These are phyloP conservation scores for Pogonognathellus flavescens DNA, from an alignment of 1,140 invertebrate species.

Conservation along the genomic window DNA sequence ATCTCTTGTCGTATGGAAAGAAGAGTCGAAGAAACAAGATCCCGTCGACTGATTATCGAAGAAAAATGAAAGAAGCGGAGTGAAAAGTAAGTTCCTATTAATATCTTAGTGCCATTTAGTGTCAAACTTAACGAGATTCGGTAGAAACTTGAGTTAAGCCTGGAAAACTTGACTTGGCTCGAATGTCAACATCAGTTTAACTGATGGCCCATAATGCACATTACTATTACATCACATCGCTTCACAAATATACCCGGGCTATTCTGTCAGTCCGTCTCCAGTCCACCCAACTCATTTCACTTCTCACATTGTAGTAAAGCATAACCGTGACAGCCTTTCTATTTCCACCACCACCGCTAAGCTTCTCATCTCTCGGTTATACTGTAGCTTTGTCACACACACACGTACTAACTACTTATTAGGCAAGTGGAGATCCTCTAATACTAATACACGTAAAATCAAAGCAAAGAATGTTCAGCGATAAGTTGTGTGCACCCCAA, in stretches of 20 bases:
- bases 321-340: neutral
- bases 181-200: slow-evolving; percentile 53
- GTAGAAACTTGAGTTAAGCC: slow-evolving; percentile 33
- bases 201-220: slow-evolving; percentile 52
- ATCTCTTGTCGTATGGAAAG: slow-evolving; percentile 16
- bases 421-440: too few species aligned
- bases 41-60: slow-evolving; percentile 42
- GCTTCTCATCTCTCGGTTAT: too few species aligned
- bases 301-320: neutral
- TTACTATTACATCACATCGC: slow-evolving; percentile 29
- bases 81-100: slow-evolving; percentile 61
- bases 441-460: too few species aligned
- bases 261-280: slow-evolving; percentile 12
- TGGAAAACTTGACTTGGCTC: slow-evolving; percentile 2
- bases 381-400: too few species aligned
- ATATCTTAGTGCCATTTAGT: slow-evolving; percentile 56
- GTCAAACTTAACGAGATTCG: slow-evolving; percentile 57
- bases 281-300: neutral
- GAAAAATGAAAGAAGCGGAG: slow-evolving; percentile 51
- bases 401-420: too few species aligned
- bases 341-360: too few species aligned
- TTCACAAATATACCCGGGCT: slow-evolving; percentile 6
- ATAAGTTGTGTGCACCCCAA: too few species aligned
- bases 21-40: slow-evolving; percentile 44
- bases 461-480: too few species aligned